Evolutionary conservation across 2,113 vertebrate species (phyloP).

Genomic region (Pipa parva): DNA sequence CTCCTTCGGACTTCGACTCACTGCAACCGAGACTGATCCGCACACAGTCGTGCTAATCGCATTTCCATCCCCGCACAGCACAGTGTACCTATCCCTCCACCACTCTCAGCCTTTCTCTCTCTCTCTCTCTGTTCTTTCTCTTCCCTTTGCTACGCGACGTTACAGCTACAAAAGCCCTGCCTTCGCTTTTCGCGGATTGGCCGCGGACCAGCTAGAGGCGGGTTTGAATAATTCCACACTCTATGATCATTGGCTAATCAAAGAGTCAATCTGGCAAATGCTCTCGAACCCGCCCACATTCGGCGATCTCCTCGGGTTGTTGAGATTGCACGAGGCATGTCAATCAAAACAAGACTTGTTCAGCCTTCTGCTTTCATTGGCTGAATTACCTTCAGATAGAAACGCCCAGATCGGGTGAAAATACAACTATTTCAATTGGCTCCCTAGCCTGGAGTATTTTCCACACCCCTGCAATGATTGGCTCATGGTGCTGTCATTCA

Average conservation of each 20-base stretch:
- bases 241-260: neutral
- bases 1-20: neutral
- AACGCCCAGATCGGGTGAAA: neutral
- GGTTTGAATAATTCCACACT: neutral
- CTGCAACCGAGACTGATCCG: neutral
- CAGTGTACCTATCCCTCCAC: neutral
- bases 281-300: conserved; percentile 2
- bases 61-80: conserved; percentile 3
- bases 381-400: neutral
- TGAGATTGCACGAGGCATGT: conserved; percentile 1
- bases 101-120: conserved; percentile 18
- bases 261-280: neutral
- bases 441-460: neutral
- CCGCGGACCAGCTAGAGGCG: neutral
- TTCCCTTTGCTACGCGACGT: conserved; percentile 16
- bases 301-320: neutral
- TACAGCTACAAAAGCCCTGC: conserved; percentile 4
- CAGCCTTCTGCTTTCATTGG: neutral
- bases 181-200: conserved; percentile 15
- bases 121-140: conserved; percentile 29
- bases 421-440: conserved; percentile 1
- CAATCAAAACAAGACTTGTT: conserved; percentile 21
- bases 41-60: neutral
- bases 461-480: conserved; percentile 1
- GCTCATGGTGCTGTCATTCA: neutral